Evolutionary conservation across 2,888 invertebrate species (phyloP).

Genomic region (Troides helena): DNA sequence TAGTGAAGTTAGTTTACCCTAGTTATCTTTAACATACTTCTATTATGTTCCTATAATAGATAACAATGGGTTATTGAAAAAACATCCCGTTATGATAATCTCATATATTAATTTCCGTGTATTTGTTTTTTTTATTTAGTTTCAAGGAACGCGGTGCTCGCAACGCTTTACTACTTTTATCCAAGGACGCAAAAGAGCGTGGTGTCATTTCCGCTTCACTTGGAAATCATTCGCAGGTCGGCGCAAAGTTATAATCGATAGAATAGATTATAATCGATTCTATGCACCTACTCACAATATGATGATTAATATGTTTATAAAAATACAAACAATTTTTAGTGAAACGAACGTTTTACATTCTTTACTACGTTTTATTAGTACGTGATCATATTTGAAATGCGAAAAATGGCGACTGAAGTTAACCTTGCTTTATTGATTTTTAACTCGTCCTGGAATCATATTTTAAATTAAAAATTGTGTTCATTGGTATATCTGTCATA

Average conservation of each 20-base stretch:
- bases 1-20: too few relatives aligned
- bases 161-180: slow-evolving; percentile 88
- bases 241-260: background rate
- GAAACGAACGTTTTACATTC: too few relatives aligned
- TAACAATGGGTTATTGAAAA: background rate
- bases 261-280: background rate
- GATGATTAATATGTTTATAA: too few relatives aligned
- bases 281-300: too few relatives aligned
- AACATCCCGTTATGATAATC: slow-evolving; percentile 3
- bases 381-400: too few relatives aligned
- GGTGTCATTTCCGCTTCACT: slow-evolving; percentile 96
- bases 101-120: slow-evolving; percentile 7
- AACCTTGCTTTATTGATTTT: too few relatives aligned
- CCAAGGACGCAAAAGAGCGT: slow-evolving; percentile 83
- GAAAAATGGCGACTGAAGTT: too few relatives aligned
- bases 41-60: background rate
- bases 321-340: too few relatives aligned
- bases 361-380: too few relatives aligned
- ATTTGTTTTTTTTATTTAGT: slow-evolving; percentile 64
- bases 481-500: too few relatives aligned
- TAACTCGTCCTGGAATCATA: too few relatives aligned
- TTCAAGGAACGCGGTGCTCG: slow-evolving; percentile 97
- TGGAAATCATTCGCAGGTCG: slow-evolving; percentile 92
- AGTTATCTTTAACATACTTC: background rate
- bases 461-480: too few relatives aligned